Conservation (phyloP, 2,888 invertebrate species). For the Dolichomitus sp. region DNA sequence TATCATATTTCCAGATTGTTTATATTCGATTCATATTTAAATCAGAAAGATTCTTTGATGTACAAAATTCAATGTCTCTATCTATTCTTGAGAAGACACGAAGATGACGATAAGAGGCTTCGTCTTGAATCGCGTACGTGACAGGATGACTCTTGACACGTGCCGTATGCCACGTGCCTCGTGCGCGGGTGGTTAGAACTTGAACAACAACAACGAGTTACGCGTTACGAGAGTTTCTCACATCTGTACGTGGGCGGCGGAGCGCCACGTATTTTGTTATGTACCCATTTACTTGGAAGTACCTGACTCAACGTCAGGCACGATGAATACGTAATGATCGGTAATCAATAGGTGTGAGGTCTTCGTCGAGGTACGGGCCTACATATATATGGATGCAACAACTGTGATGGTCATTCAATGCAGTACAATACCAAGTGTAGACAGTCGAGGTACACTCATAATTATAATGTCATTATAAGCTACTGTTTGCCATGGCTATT, state of each 20-base stretch:
- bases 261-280: constrained; percentile 54
- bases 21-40: background rate
- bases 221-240: constrained; percentile 42
- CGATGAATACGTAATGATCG: constrained; percentile 57
- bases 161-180: constrained; percentile 65
- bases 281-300: constrained; percentile 43
- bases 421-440: constrained; percentile 26
- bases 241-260: constrained; percentile 54
- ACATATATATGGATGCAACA: constrained; percentile 3
- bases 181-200: constrained; percentile 60
- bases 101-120: background rate
- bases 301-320: constrained; percentile 60
- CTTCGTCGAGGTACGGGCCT: constrained; percentile 8
- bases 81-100: background rate
- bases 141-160: constrained; percentile 65
- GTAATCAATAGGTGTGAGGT: constrained; percentile 51
- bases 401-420: constrained; percentile 1
- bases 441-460: background rate
- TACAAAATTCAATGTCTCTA: background rate
- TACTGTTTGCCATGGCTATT: background rate
- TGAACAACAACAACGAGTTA: constrained; percentile 54
- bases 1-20: no score
- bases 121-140: constrained; percentile 52
- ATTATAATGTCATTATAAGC: constrained; percentile 21
- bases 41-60: background rate